Evolutionary conservation across 30 jellyfish, hydroid and myxozoan genomes (phyloP).

Genomic region (Rhopilema esculentum): DNA sequence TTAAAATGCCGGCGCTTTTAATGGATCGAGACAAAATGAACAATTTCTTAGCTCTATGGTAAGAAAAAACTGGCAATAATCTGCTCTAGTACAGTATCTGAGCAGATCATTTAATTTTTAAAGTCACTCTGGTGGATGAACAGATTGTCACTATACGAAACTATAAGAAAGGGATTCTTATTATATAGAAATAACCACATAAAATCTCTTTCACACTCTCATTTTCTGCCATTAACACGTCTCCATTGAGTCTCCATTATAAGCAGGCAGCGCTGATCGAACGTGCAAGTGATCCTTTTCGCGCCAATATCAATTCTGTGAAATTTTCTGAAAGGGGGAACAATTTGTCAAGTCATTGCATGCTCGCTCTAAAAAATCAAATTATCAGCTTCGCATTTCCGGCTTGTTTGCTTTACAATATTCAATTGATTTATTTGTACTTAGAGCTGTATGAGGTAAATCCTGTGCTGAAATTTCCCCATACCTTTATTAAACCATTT

Average conservation of each 20-base stretch:
- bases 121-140: no score
- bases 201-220: no score
- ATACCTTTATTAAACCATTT: slow-evolving; percentile 22
- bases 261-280: background rate
- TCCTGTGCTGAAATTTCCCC: slow-evolving; percentile 57
- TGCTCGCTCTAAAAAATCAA: background rate
- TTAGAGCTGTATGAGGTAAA: slow-evolving; percentile 16
- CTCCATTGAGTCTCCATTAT: background rate
- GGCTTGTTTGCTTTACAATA: slow-evolving; percentile 7
- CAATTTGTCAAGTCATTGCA: background rate
- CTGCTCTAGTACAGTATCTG: no score
- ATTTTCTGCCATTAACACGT: background rate
- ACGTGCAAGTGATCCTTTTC: background rate
- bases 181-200: no score
- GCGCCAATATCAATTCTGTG: no score
- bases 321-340: background rate
- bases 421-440: slow-evolving; percentile 28
- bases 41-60: no score
- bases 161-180: no score
- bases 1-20: no score
- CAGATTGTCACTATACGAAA: no score
- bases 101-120: no score
- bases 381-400: slow-evolving; percentile 23
- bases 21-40: no score
- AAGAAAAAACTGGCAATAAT: no score